Percentiles rank a stretch among this genome's conserved stretches.
Conservation (phyloP, 2,797 vertebrate species). For the Onychomys leucogaster region DNA sequence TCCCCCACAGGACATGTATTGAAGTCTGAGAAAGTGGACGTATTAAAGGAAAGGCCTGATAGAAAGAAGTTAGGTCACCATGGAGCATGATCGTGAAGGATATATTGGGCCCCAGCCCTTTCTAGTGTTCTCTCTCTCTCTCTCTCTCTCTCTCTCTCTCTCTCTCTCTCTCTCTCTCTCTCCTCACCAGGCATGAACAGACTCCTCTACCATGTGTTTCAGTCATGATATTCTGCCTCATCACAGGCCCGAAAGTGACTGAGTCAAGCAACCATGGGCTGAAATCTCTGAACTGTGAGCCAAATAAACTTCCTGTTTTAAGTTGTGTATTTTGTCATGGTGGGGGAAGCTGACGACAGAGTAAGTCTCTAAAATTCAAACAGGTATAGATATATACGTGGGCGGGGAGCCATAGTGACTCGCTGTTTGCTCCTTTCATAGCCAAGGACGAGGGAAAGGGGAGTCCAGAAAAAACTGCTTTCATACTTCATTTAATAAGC, state of each 20-base stretch:
- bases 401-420: not conserved
- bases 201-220: not conserved
- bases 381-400: not conserved
- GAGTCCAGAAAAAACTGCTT: not conserved
- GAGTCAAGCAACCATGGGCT: not conserved
- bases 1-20: not conserved
- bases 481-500: not conserved
- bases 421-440: not conserved
- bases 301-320: not conserved
- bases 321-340: not conserved
- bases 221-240: not conserved
- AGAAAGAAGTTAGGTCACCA: not conserved
- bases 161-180: no score
- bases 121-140: no score
- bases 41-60: not conserved
- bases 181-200: not conserved
- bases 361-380: not conserved
- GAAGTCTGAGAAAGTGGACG: not conserved
- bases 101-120: not conserved
- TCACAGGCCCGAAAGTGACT: not conserved
- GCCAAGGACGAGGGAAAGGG: not conserved
- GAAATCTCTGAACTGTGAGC: not conserved
- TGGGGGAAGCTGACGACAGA: not conserved
- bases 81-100: not conserved
- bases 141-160: no score